Evolutionary conservation across 92 coral and sea anemone genomes (phyloP).

Genomic region (Palythoa caribaeorum): DNA sequence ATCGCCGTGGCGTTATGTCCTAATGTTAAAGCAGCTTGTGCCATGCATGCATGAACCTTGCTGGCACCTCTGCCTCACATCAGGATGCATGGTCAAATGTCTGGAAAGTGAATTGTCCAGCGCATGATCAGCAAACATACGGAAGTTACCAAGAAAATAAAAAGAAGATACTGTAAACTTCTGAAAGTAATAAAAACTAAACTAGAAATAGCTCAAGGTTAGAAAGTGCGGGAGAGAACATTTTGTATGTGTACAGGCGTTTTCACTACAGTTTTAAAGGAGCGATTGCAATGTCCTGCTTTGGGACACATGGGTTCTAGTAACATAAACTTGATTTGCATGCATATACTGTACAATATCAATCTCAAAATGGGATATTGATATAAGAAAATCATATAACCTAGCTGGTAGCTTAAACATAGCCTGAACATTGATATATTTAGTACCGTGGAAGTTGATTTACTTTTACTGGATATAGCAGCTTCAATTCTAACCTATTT

Average conservation of each 20-base stretch:
- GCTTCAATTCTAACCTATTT: too few species aligned
- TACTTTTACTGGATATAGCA: too few species aligned
- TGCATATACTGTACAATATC: neutral
- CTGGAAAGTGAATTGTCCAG: constrained; percentile 46
- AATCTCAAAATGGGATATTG: too few species aligned
- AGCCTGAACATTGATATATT: too few species aligned
- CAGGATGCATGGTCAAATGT: constrained; percentile 18
- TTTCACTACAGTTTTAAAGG: neutral
- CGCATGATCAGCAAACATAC: constrained; percentile 42
- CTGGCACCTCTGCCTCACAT: constrained; percentile 32
- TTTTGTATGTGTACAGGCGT: neutral
- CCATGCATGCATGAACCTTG: neutral
- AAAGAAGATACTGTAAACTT: neutral
- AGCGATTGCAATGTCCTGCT: neutral
- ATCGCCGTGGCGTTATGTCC: constrained; percentile 22
- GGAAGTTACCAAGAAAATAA: constrained; percentile 3
- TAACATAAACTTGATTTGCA: neutral
- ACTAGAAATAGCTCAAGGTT: neutral
- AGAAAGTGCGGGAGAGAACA: neutral
- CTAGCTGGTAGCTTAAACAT: too few species aligned
- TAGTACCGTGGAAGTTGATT: too few species aligned
- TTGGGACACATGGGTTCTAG: neutral
- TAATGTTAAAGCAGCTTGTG: constrained; percentile 29
- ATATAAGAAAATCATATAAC: too few species aligned
- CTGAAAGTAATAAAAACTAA: neutral